A percentile compares a stretch with the other conserved stretches of the same genome.
These are phyloP conservation scores for Pseudopodoces humilis DNA, from an alignment of 2,113 vertebrate species.

Conservation along the genomic window DNA sequence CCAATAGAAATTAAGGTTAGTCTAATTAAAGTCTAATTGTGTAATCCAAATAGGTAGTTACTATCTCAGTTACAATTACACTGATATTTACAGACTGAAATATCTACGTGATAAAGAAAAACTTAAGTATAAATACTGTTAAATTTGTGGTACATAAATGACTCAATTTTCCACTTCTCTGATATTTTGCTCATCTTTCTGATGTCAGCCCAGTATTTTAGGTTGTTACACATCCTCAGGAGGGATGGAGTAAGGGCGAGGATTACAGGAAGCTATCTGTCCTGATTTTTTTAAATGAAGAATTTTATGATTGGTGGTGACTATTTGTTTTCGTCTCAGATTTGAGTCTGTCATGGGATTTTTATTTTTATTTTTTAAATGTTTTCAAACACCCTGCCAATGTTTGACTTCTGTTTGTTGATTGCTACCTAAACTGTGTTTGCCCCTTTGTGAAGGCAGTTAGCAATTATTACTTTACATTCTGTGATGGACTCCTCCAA, in stretches of 20 bases:
- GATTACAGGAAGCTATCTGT: neutral
- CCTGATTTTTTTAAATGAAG: neutral
- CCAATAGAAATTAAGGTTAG: neutral
- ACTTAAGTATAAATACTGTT: neutral
- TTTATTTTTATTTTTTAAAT: neutral
- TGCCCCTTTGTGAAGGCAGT: neutral
- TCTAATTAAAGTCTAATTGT: neutral
- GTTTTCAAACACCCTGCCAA: neutral
- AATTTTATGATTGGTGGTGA: neutral
- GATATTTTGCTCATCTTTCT: neutral
- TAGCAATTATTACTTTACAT: neutral
- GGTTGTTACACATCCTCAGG: neutral
- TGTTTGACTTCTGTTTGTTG: neutral
- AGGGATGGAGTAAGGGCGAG: neutral
- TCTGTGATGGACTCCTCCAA: neutral
- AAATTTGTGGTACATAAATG: neutral
- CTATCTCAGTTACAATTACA: neutral
- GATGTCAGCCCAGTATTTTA: neutral
- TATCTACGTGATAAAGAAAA: neutral
- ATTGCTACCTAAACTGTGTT: neutral
- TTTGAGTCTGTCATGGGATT: neutral
- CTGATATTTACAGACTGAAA: neutral
- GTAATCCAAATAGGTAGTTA: neutral
- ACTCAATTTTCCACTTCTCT: neutral
- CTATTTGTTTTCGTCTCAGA: neutral